Evolutionary conservation across 1,140 invertebrate genomes (phyloP), one percentile per base, ranked within the genome.

Genomic region (Coboldia fuscipes): DNA sequence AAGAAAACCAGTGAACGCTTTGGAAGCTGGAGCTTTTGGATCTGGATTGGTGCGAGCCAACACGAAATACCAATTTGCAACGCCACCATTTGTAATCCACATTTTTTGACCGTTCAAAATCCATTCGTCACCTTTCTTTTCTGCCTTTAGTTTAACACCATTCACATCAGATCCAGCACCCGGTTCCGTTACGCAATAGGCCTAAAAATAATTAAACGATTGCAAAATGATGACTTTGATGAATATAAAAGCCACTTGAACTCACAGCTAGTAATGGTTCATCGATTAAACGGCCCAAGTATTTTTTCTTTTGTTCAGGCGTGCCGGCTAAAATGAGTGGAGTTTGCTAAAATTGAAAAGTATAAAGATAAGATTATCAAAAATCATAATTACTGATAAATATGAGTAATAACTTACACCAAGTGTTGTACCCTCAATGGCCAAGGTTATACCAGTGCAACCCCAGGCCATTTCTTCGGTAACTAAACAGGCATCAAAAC

Each of bases 11-110:
- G 88, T 92, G 48, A 94, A 90, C 9, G 85, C 82, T 59, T 86
- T 92, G 35, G 68, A 65, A 1, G 85, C 66, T 18, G 85, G 69
- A 30, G 63, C 61, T 60, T 90, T 90, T 9, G 86, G 85, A 53
- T 94, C 82, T 3, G 80, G 66, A 57, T 85, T 72, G 1, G 86
- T 88, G 38, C 86, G 64, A 0, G 88, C 83, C 35, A 96, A 57
- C 7, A 96, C 75, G 55, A 93, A 94, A 48, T 85, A 94, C 88
- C 86, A 94, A 51, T 82, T 88, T 17, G 89, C 88, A 26, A 84
- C 72, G 16, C 88, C 86, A 21, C 81, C 86, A 56, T 92, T 90
- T 26, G 88, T 94, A 40, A 96, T 96, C 89, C 90, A 96, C 89
- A 94, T 93, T 60, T 90, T 94, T 45, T 85, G 79, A 12, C 90